Base-by-base conservation (phyloP, 2,888 invertebrate genomes). In the Tricholauxania praeusta region DNA sequence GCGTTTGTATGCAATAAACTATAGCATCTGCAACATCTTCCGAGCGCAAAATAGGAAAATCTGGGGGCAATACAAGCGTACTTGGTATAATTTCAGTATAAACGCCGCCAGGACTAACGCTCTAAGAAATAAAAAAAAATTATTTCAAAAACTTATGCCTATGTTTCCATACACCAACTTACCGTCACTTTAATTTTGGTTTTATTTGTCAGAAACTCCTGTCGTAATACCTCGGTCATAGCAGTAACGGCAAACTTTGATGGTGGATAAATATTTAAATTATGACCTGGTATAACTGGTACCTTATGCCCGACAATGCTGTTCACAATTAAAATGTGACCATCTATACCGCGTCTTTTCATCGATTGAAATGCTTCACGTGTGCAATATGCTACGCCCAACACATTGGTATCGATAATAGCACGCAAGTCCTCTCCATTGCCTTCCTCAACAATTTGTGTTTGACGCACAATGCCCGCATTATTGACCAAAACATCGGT, bases 401-500 rank as follows among this genome's bases (percentile, higher is more conserved):
- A 83, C 1, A 88, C 67, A 79, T 89, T 89, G 10, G 85, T 85
- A 75, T 89, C 87, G 1, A 89, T 76, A 0, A 85, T 79, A 8
- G 82, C 77, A 47, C 72, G 73, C n/a, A 82, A 75, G 55, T 76
- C 72, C 5, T 77, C 72, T 3, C 79, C 75, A 72, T 79, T 79
- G n/a, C 77, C 65, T 5, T 53, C 55, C 17, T 59, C 57, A 12
- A 74, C 22, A 12, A 81, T 63, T 49, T 76, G 68, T 3, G 74
- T 72, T 4, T 57, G 10, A 17, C 71, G 74, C 7, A 75, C 28
- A 1, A 79, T 73, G 6, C 80, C 81, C 3, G 91, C 91, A 80
- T 90, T 90, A 80, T 91, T 91, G 6, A 91, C 80, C 51, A 90
- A 85, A 1, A 91, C 86, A 80, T 90, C 89, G 4, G 89, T 85